A percentile compares a stretch with the other conserved stretches of the same genome.
Conservation (phyloP, 2,113 vertebrate species). For the Pollimyrus isidori region DNA sequence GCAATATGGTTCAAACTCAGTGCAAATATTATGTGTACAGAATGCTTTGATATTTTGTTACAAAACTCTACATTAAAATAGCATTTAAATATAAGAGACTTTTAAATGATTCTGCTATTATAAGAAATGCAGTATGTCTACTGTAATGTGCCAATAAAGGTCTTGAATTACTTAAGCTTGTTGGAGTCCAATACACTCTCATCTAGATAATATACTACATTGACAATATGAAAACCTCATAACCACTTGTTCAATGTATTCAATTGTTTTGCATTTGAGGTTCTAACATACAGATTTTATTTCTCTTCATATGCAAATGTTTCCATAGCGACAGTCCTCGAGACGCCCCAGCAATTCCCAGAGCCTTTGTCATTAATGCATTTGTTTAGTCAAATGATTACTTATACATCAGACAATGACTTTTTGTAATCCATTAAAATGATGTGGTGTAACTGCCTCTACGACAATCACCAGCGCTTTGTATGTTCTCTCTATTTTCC, state of each 20-base stretch:
- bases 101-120: neutral
- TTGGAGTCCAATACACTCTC: neutral
- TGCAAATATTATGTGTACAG: neutral
- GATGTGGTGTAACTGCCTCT: neutral
- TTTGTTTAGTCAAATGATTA: neutral
- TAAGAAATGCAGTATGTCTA: neutral
- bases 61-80: neutral
- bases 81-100: neutral
- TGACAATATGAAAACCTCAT: neutral
- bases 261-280: conserved; percentile 9
- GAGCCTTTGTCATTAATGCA: neutral
- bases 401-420: neutral
- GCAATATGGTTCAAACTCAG: neutral
- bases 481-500: neutral
- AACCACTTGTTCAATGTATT: neutral
- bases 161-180: neutral
- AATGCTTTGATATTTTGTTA: neutral
- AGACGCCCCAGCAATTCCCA: neutral
- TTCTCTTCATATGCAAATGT: neutral
- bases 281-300: neutral
- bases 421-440: neutral
- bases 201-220: neutral
- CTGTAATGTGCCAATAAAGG: neutral
- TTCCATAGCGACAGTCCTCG: neutral
- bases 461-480: neutral